Conservation (phyloP, 30 jellyfish, hydroid and myxozoan species). For the Pelagia noctiluca region DNA sequence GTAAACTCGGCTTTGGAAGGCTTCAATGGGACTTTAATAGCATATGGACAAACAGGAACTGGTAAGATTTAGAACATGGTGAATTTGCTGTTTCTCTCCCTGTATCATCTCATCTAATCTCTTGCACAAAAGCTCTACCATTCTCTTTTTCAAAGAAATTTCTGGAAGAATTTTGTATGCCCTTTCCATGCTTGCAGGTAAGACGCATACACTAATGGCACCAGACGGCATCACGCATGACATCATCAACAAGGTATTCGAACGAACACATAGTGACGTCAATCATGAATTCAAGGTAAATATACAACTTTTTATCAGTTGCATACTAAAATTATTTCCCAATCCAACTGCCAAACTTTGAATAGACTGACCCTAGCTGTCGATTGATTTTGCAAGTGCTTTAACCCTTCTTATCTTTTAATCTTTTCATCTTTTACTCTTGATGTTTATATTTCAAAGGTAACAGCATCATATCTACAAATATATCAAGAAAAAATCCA, state of each 20-base stretch:
- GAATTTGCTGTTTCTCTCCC: background rate
- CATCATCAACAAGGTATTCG: conserved; percentile 79
- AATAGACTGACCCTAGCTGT: too few species aligned
- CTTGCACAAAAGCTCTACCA: too few species aligned
- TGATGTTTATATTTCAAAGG: conserved; percentile 39
- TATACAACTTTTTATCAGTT: background rate
- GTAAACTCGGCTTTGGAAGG: conserved; percentile 85
- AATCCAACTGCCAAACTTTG: too few species aligned
- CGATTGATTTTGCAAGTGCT: too few species aligned
- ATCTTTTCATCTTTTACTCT: background rate
- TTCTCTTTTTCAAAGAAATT: too few species aligned
- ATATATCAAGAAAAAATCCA: conserved; percentile 93
- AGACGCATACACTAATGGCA: conserved; percentile 93
- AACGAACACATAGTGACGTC: conserved; percentile 67
- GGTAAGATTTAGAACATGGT: conserved; percentile 41
- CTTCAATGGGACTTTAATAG: conserved; percentile 91
- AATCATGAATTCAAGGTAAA: conserved; percentile 84
- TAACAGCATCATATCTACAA: conserved; percentile 86
- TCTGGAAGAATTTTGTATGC: too few species aligned
- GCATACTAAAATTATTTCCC: too few species aligned
- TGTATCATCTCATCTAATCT: background rate
- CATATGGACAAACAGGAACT: conserved; percentile 98
- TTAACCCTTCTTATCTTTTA: too few species aligned
- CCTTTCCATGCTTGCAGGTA: conserved; percentile 81
- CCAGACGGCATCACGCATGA: conserved; percentile 90